phyloP scores from a whole-genome alignment of 2,888 invertebrate genomes.

The Cheilosia variabilis region DNA sequence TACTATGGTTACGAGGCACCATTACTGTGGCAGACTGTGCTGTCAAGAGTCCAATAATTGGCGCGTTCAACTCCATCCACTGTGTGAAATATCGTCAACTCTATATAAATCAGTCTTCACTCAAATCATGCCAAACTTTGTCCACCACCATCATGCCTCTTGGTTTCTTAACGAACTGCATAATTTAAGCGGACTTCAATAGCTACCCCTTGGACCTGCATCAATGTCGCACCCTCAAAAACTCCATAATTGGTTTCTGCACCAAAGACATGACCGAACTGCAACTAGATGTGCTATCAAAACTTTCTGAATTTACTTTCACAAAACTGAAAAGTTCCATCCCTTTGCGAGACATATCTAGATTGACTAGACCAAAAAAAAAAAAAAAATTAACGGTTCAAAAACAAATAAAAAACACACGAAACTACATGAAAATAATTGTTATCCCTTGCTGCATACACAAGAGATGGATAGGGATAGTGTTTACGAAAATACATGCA shows the following conservation, averaged over 20 bases:
- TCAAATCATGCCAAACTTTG: neutral
- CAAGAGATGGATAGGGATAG: constrained; percentile 12
- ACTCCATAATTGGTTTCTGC: constrained; percentile 16
- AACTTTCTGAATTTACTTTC: constrained; percentile 11
- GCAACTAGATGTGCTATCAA: neutral
- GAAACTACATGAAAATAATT: constrained; percentile 33
- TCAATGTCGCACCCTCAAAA: neutral
- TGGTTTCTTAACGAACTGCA: too few species aligned
- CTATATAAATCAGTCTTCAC: neutral
- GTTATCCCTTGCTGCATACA: constrained; percentile 1
- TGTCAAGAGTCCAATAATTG: neutral
- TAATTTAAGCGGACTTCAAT: too few species aligned
- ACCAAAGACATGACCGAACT: constrained; percentile 1
- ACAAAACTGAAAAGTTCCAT: neutral
- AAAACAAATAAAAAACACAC: constrained; percentile 3
- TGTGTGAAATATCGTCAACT: neutral
- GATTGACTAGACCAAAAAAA: neutral
- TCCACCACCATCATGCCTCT: neutral
- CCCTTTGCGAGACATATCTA: constrained; percentile 21
- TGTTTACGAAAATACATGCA: constrained; percentile 64
- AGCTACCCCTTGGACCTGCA: neutral
- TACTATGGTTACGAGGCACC: neutral
- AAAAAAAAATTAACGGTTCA: neutral
- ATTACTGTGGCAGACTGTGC: neutral
- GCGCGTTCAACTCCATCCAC: neutral